These are phyloP conservation scores for Cremastobaeus sp. DNA, from an alignment of 2,888 invertebrate genomes.

Conservation along the genomic window DNA sequence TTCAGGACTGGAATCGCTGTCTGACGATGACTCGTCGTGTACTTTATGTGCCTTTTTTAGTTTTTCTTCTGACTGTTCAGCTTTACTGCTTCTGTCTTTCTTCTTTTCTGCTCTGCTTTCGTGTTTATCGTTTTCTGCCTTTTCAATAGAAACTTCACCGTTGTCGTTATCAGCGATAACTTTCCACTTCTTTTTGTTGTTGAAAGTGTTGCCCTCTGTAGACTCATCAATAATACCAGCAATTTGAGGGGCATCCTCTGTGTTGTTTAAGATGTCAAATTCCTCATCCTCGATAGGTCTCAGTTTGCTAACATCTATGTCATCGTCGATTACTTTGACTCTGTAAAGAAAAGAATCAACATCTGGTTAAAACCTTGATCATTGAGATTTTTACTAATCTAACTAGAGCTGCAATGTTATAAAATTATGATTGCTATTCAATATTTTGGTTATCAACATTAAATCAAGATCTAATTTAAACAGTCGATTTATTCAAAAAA, in stretches of 20 bases:
- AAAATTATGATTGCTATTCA: no score
- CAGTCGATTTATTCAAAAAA: no score
- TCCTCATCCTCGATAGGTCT: conserved; percentile 82
- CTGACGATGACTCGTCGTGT: conserved; percentile 42
- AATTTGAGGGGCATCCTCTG: conserved; percentile 94
- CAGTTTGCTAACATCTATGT: conserved; percentile 83
- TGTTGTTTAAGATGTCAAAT: conserved; percentile 83
- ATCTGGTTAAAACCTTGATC: not conserved
- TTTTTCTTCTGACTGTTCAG: not conserved
- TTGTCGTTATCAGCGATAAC: conserved; percentile 74
- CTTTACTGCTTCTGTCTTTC: not conserved
- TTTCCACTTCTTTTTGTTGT: conserved; percentile 71
- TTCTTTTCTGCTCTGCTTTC: not conserved
- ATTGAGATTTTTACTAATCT: no score
- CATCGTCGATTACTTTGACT: conserved; percentile 92
- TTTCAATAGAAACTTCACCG: conserved; percentile 62
- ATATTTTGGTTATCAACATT: no score
- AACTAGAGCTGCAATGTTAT: no score
- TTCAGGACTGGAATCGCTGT: conserved; percentile 59
- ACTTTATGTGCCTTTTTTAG: not conserved
- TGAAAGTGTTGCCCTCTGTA: conserved; percentile 66
- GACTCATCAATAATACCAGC: conserved; percentile 91
- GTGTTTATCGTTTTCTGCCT: not conserved
- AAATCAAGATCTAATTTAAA: no score
- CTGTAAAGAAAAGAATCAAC: conserved; percentile 76